Evolutionary conservation across 2,113 vertebrate genomes (phyloP), one percentile per base, ranked within the genome.

Genomic region (Muntiacus muntjak): DNA sequence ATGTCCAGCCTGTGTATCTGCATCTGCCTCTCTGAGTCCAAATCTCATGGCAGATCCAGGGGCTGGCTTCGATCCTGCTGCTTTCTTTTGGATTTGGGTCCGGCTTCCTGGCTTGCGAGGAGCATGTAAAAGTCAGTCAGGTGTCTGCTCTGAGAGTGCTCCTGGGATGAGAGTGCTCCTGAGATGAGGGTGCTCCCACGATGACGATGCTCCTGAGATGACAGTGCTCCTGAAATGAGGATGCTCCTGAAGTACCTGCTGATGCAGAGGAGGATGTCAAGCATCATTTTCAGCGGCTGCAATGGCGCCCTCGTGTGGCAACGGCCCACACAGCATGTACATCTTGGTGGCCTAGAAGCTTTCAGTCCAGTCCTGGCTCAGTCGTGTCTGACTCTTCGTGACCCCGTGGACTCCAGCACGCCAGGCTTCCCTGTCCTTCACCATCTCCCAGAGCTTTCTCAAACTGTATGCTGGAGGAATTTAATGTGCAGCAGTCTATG

Each of bases 1-100:
- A 8, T 1, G 1, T 9, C n/a, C 45, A 11, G 7, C 13, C 16
- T 30, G 0, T 5, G 1, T 36, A 1, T 14, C 28, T 33, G 0
- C 17, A 1, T 7, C 52, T 62, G 16, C 52, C 57, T 79, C 62
- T 88, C 12, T 83, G 67, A 67, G n/a, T 9, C 71, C 79, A 71
- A 3, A 7, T 23, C 87, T 87, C n/a, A 7, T 2, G 7, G n/a
- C 1, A 12, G 6, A 40, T 6, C 58, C 55, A 55, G 58, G 47
- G 92, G 40, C 16, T 36, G 43, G 58, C 33, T 81, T 45, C 10
- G 1, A 1, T 14, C 83, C 40, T 14, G 7, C 33, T 62, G 1
- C 16, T 14, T 33, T 52, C 81, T n/a, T 60, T 52, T 57, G 86
- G 55, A 92, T n/a, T 67, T 7, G 62, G 76, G 40, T 88, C 79